These are phyloP conservation scores for Cygnus olor DNA, from an alignment of 2,797 vertebrate species.

Conservation along the genomic window DNA sequence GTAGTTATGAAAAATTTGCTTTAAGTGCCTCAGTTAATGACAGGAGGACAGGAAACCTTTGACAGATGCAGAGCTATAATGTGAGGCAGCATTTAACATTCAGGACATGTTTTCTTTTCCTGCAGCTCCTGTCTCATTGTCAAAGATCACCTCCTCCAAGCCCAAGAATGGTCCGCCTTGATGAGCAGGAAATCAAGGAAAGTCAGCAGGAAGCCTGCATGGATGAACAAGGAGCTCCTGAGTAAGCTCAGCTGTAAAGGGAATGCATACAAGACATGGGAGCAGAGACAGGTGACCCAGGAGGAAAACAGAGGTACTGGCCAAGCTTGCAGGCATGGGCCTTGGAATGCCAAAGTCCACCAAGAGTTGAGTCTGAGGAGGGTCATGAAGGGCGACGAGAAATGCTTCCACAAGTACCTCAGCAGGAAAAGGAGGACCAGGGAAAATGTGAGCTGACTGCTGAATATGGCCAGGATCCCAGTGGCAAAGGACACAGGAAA, in stretches of 20 bases:
- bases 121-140: neutral
- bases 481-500: neutral
- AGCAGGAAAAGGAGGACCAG: neutral
- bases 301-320: neutral
- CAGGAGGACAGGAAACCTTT: neutral
- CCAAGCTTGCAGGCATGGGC: neutral
- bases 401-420: neutral
- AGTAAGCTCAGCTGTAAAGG: neutral
- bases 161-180: neutral
- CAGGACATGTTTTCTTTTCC: neutral
- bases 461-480: neutral
- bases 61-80: neutral
- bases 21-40: neutral
- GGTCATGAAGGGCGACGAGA: neutral
- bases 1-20: neutral
- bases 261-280: neutral
- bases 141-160: neutral
- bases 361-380: neutral
- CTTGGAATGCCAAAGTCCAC: neutral
- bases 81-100: conserved; percentile 16
- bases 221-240: neutral
- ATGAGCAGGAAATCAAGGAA: neutral
- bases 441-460: neutral
- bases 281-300: neutral
- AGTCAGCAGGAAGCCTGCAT: neutral